Percentiles rank a stretch among this genome's conserved stretches.
phyloP scores from a whole-genome alignment of 1,140 invertebrate species.

The Caenorhabditis brenneri region DNA sequence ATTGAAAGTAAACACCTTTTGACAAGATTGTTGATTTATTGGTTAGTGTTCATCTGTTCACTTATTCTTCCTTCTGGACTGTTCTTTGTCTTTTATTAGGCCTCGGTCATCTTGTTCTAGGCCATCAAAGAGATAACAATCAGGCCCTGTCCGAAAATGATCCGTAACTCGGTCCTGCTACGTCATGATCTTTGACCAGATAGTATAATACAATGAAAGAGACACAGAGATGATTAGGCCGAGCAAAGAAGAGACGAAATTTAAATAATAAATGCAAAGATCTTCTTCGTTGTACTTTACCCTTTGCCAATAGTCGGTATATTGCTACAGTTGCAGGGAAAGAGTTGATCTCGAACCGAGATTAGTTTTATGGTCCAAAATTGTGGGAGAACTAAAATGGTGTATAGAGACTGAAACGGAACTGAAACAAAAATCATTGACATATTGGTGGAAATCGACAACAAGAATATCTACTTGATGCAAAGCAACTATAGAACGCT shows the following conservation, averaged over 20 bases:
- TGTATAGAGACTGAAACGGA: too few relatives aligned
- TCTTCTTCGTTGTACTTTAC: not conserved
- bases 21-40: too few relatives aligned
- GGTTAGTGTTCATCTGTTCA: not conserved
- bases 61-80: not conserved
- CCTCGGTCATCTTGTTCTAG: constrained; percentile 1
- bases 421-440: not conserved
- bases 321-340: too few relatives aligned
- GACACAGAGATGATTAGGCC: constrained; percentile 21
- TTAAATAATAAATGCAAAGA: not conserved
- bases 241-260: constrained; percentile 5
- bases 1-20: too few relatives aligned
- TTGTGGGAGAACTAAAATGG: too few relatives aligned
- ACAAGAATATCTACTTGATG: not conserved
- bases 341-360: too few relatives aligned
- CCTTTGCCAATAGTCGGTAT: too few relatives aligned
- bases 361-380: too few relatives aligned
- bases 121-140: constrained; percentile 14
- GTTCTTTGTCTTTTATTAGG: constrained; percentile 17
- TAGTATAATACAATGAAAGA: not conserved
- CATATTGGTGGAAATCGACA: not conserved
- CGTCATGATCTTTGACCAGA: constrained; percentile 14
- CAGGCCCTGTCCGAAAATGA: constrained; percentile 7
- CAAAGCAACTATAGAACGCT: too few relatives aligned
- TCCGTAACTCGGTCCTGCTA: constrained; percentile 28